Evolutionary conservation across 2,888 invertebrate genomes (phyloP).

Genomic region (Synergus laeviventris): DNA sequence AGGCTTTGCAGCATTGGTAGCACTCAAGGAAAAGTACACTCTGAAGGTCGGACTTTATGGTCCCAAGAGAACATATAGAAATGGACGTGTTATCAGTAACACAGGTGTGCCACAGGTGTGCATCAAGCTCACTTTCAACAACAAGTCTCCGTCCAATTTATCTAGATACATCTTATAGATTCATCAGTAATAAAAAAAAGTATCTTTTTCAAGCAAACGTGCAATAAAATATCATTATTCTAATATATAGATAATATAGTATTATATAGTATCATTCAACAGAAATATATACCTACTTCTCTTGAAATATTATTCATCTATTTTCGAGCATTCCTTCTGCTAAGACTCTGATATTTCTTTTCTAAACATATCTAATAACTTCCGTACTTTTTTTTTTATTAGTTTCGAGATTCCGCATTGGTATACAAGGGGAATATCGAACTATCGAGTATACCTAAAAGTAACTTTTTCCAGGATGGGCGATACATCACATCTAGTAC

Average conservation of each 20-base stretch:
- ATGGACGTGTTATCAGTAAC: slow-evolving; percentile 30
- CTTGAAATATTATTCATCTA: too few relatives aligned
- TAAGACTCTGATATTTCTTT: too few relatives aligned
- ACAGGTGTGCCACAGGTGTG: slow-evolving; percentile 31
- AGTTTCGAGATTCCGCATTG: too few relatives aligned
- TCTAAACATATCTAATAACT: too few relatives aligned
- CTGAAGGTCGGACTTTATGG: background rate
- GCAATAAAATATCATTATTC: background rate
- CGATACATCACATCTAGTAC: slow-evolving; percentile 4
- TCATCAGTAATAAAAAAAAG: background rate
- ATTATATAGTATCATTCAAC: too few relatives aligned
- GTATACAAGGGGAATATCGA: background rate
- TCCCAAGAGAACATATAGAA: slow-evolving; percentile 17
- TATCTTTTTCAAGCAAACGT: background rate
- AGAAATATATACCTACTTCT: too few relatives aligned
- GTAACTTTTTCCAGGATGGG: background rate
- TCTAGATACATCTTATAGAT: background rate
- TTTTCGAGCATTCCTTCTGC: too few relatives aligned
- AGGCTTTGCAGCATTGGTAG: background rate
- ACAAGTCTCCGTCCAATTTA: background rate
- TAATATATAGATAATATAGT: too few relatives aligned
- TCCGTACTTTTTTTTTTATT: too few relatives aligned
- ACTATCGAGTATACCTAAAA: background rate
- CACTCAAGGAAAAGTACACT: slow-evolving; percentile 1
- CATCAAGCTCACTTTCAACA: slow-evolving; percentile 20